Evolutionary conservation across 2,888 invertebrate genomes (phyloP).

Genomic region (Cephus runcator): DNA sequence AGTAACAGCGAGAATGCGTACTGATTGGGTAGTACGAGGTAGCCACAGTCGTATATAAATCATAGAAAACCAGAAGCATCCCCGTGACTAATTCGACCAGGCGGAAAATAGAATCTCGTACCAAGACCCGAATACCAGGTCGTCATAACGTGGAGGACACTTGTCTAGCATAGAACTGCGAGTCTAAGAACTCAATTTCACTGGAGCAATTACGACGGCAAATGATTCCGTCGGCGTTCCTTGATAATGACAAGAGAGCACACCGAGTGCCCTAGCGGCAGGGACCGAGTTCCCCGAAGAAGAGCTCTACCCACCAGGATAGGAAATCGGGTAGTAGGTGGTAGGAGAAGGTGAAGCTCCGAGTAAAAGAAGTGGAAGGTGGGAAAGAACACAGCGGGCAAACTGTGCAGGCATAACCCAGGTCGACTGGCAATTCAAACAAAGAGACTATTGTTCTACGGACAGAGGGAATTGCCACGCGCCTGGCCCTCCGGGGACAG

Average conservation of each 20-base stretch:
- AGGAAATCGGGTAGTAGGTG: not conserved
- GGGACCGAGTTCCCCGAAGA: not conserved
- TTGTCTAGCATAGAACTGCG: not conserved
- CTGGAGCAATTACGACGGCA: slow-evolving; percentile 39
- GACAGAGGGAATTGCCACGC: not conserved
- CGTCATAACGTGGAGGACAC: not conserved
- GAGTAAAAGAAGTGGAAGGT: not conserved
- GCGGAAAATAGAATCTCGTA: not conserved
- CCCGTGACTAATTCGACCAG: not conserved
- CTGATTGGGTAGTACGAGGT: not conserved
- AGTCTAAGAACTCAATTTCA: slow-evolving; percentile 45
- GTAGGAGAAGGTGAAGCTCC: not conserved
- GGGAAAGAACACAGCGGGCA: not conserved
- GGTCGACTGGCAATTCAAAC: not conserved
- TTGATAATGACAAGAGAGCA: slow-evolving; percentile 32
- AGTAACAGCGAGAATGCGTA: not conserved
- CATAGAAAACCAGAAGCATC: not conserved
- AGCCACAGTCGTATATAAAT: not conserved
- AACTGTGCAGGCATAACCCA: not conserved
- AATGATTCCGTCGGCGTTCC: slow-evolving; percentile 38
- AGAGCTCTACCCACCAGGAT: not conserved
- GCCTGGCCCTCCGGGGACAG: not conserved
- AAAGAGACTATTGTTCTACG: not conserved
- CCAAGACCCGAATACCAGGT: not conserved
- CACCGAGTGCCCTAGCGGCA: not conserved